phyloP scores from a whole-genome alignment of 2,888 invertebrate species.

The Embidobia sp. region DNA sequence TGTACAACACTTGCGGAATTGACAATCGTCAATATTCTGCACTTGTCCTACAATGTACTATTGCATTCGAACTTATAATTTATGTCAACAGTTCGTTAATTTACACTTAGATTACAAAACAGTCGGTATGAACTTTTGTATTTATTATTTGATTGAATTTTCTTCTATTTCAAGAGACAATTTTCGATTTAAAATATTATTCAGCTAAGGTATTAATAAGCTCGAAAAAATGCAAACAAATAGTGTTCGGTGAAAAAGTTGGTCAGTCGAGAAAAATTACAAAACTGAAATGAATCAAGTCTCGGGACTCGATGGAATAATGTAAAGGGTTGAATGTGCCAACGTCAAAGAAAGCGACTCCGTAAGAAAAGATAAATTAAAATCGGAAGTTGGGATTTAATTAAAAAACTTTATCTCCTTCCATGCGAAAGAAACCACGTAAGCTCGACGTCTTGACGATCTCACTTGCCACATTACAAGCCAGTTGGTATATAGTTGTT shows the following conservation, averaged over 20 bases:
- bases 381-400: constrained; percentile 77
- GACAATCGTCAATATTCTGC: too few species aligned
- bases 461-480: constrained; percentile 53
- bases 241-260: constrained; percentile 49
- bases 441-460: constrained; percentile 58
- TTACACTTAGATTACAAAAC: too few species aligned
- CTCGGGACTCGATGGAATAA: constrained; percentile 60
- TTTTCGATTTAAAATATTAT: constrained; percentile 6
- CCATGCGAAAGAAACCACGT: constrained; percentile 62
- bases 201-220: constrained; percentile 52
- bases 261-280: constrained; percentile 50
- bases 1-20: too few species aligned
- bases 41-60: too few species aligned
- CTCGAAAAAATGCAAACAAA: constrained; percentile 58
- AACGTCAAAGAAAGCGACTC: constrained; percentile 52
- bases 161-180: too few species aligned
- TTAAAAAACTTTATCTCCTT: constrained; percentile 76
- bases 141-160: too few species aligned
- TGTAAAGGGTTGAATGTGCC: constrained; percentile 45
- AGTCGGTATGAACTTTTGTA: too few species aligned
- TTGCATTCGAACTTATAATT: too few species aligned
- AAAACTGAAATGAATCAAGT: constrained; percentile 67
- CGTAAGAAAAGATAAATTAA: constrained; percentile 75
- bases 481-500: constrained; percentile 43
- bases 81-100: too few species aligned